Conservation (phyloP, 2,888 invertebrate species). For the Drosophila quasianomalipes region DNA sequence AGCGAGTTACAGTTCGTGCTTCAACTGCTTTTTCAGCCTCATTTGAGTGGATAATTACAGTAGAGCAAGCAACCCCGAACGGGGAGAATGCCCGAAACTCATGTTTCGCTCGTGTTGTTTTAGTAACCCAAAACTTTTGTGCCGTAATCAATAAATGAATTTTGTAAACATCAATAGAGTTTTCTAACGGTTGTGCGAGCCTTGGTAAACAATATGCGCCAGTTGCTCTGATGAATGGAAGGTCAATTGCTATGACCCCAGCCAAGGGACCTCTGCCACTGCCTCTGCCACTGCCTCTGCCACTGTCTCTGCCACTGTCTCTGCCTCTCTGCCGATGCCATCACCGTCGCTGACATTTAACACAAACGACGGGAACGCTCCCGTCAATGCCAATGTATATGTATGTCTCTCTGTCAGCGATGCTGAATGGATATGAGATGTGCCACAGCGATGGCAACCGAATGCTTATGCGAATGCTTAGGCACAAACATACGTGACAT, state of each 20-base stretch:
- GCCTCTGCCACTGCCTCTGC: slow-evolving; percentile 4
- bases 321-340: slow-evolving; percentile 14
- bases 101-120: slow-evolving; percentile 53
- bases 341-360: slow-evolving; percentile 66
- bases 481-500: slow-evolving; percentile 75
- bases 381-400: slow-evolving; percentile 75
- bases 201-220: slow-evolving; percentile 67
- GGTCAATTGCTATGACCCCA: slow-evolving; percentile 77
- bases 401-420: slow-evolving; percentile 27
- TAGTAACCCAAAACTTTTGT: slow-evolving; percentile 63
- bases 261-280: slow-evolving; percentile 23
- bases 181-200: slow-evolving; percentile 3
- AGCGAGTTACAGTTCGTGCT: slow-evolving; percentile 28
- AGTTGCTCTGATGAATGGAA: slow-evolving; percentile 69
- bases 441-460: slow-evolving; percentile 56
- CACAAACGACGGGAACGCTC: slow-evolving; percentile 64
- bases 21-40: slow-evolving; percentile 59
- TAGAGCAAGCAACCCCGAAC: slow-evolving; percentile 2
- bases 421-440: slow-evolving; percentile 55
- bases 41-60: slow-evolving; percentile 74
- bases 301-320: background rate
- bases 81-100: slow-evolving; percentile 12
- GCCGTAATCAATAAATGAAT: slow-evolving; percentile 74
- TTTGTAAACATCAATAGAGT: slow-evolving; percentile 71
- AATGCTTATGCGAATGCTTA: slow-evolving; percentile 79